Evolutionary conservation across 2,113 vertebrate genomes (phyloP).

Genomic region (Coturnix japonica): DNA sequence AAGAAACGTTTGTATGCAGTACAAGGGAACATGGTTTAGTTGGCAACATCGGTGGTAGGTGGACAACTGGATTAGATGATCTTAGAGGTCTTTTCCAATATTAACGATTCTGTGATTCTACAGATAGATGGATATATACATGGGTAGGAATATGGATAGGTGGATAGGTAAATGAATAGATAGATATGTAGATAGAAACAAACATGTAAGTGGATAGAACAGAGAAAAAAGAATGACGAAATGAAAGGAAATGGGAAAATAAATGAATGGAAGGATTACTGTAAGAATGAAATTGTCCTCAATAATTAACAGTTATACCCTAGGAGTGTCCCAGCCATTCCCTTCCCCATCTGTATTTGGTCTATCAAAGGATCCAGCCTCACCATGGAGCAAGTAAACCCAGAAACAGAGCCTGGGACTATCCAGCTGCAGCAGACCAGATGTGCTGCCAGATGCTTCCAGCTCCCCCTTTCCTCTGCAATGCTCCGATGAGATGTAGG

Average conservation of each 20-base stretch:
- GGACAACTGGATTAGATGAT: not conserved
- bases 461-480: not conserved
- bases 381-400: not conserved
- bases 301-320: not conserved
- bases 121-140: too few relatives aligned
- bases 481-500: rapidly evolving
- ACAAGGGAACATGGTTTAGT: too few relatives aligned
- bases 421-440: rapidly evolving
- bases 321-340: not conserved
- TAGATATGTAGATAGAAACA: too few relatives aligned
- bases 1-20: not conserved
- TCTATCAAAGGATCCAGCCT: rapidly evolving
- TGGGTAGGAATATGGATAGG: too few relatives aligned
- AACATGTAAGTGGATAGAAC: too few relatives aligned
- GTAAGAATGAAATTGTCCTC: not conserved
- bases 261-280: not conserved
- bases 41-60: not conserved
- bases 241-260: not conserved
- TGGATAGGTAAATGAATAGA: too few relatives aligned
- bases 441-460: not conserved
- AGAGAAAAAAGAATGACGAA: not conserved
- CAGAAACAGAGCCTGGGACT: not conserved
- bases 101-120: not conserved
- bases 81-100: not conserved
- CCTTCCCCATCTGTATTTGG: not conserved